Conservation (phyloP, 2,797 vertebrate species). For the Ctenosaura bakeri region DNA sequence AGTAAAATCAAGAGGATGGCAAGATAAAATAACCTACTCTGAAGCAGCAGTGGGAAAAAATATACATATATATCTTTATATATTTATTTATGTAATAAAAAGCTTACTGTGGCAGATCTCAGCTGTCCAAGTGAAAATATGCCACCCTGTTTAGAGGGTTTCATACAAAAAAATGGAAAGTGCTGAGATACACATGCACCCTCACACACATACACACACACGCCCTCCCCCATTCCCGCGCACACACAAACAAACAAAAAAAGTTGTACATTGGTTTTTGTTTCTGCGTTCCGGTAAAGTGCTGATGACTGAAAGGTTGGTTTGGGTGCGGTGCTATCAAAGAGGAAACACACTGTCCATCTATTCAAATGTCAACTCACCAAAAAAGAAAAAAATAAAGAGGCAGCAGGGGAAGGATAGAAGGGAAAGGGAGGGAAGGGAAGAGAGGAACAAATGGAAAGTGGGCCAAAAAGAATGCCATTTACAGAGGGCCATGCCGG, state of each 20-base stretch:
- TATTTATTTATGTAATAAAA: conserved; percentile 54
- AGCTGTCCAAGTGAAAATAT: conserved; percentile 81
- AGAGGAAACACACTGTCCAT: conserved; percentile 85
- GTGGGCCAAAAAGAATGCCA: neutral
- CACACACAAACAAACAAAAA: conserved; percentile 34
- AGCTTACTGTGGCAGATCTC: conserved; percentile 71
- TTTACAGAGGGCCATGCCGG: conserved; percentile 91
- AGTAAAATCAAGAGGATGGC: conserved; percentile 61
- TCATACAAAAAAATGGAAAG: conserved; percentile 69
- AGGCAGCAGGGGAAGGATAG: neutral
- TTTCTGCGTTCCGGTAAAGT: conserved; percentile 84
- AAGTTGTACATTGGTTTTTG: conserved; percentile 69
- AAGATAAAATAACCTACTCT: conserved; percentile 51
- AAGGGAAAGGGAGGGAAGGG: neutral
- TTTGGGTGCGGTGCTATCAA: conserved; percentile 80
- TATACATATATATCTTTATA: conserved; percentile 21
- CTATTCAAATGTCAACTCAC: conserved; percentile 76
- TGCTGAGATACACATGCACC: conserved; percentile 65
- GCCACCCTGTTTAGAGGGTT: conserved; percentile 78
- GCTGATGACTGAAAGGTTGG: conserved; percentile 83
- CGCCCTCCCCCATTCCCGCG: neutral
- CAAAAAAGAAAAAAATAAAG: neutral
- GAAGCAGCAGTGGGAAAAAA: conserved; percentile 63
- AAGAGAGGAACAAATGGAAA: neutral
- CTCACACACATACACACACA: conserved; percentile 20